A percentile compares a stretch with the other conserved stretches of the same genome.
These are phyloP conservation scores for Nesidiocoris tenuis DNA, from an alignment of 2,888 invertebrate genomes.

Conservation along the genomic window DNA sequence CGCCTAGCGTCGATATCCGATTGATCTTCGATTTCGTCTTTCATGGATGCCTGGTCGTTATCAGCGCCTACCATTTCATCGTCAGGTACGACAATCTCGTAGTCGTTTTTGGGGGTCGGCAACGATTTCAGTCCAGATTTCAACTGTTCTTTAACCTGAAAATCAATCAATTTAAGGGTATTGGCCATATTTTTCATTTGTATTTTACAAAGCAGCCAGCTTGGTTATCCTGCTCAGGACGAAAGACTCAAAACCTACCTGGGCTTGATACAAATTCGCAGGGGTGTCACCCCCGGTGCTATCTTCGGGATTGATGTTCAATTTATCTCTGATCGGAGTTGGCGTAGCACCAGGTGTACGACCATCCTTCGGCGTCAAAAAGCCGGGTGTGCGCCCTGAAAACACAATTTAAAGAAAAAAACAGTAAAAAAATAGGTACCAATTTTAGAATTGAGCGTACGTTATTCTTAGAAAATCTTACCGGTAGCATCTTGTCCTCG, in stretches of 20 bases:
- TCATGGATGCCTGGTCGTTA: conserved; percentile 55
- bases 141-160: conserved; percentile 64
- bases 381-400: conserved; percentile 54
- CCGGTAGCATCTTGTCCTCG: conserved; percentile 44
- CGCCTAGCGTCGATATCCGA: conserved; percentile 76
- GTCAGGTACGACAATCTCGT: conserved; percentile 96
- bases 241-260: too few relatives aligned
- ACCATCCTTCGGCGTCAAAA: conserved; percentile 60
- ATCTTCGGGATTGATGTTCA: conserved; percentile 92
- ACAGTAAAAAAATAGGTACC: too few relatives aligned
- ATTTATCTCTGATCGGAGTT: conserved; percentile 84
- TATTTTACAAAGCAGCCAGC: too few relatives aligned
- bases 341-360: conserved; percentile 67
- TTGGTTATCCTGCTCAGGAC: too few relatives aligned
- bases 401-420: too few relatives aligned
- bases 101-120: conserved; percentile 93
- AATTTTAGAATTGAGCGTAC: too few relatives aligned
- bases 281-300: conserved; percentile 62
- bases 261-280: conserved; percentile 8
- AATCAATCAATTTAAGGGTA: not conserved
- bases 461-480: conserved; percentile 49
- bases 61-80: conserved; percentile 60
- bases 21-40: conserved; percentile 72
- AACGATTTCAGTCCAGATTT: conserved; percentile 75
- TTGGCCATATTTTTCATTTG: too few relatives aligned